These are phyloP conservation scores for Oryzaephilus surinamensis DNA, from an alignment of 1,140 invertebrate species.

Conservation along the genomic window DNA sequence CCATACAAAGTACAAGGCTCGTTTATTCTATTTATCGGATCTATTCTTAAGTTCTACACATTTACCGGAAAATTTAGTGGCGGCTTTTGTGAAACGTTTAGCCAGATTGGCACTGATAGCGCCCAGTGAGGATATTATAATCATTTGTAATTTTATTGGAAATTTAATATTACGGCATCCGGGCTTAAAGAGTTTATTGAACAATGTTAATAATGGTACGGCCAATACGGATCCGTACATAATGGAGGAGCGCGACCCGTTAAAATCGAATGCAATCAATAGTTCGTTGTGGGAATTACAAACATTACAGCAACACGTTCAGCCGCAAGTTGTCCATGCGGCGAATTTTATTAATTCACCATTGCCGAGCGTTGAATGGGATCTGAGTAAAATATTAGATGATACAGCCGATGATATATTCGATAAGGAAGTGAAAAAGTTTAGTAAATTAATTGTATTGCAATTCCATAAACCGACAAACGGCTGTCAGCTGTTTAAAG, in stretches of 20 bases:
- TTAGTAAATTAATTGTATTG: conserved; percentile 48
- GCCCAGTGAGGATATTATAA: conserved; percentile 64
- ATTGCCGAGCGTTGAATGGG: conserved; percentile 55
- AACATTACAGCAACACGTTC: conserved; percentile 60
- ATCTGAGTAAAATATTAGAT: conserved; percentile 42
- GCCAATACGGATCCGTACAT: conserved; percentile 69
- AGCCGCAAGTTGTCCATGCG: conserved; percentile 56
- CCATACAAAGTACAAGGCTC: conserved; percentile 77
- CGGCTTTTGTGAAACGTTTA: conserved; percentile 85
- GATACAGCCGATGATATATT: conserved; percentile 42
- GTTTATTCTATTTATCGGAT: conserved; percentile 78
- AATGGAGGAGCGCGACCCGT: conserved; percentile 67
- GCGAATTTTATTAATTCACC: conserved; percentile 57
- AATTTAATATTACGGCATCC: conserved; percentile 84
- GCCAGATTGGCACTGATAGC: conserved; percentile 73
- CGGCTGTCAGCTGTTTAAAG: conserved; percentile 37
- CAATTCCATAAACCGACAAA: conserved; percentile 48
- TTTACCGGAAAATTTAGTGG: conserved; percentile 82
- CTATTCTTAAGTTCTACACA: conserved; percentile 90
- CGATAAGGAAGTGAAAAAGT: conserved; percentile 50
- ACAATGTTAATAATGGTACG: conserved; percentile 43
- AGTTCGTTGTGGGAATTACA: conserved; percentile 90
- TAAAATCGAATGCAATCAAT: conserved; percentile 64
- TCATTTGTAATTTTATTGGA: conserved; percentile 72
- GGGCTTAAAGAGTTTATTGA: conserved; percentile 65